Conservation (phyloP, 2,113 vertebrate species). For the Sinocyclocheilus anshuiensis region DNA sequence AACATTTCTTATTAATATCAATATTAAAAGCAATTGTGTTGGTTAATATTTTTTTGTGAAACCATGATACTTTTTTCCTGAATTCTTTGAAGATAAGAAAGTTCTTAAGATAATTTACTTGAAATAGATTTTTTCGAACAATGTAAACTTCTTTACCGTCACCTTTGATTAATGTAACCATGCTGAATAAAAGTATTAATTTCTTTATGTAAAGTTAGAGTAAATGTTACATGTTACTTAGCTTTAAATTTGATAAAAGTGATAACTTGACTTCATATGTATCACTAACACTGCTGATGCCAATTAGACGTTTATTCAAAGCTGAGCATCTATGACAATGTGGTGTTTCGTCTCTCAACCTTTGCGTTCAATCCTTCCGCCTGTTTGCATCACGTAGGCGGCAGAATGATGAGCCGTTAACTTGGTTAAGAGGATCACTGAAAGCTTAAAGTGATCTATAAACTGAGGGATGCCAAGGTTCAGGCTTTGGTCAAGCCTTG, state of each 20-base stretch:
- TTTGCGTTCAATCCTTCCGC: background rate
- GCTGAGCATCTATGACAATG: background rate
- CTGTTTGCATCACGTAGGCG: constrained; percentile 33
- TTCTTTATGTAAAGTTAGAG: background rate
- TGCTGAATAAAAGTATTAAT: background rate
- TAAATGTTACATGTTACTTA: background rate
- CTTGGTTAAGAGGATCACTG: constrained; percentile 55
- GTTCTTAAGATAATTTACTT: background rate
- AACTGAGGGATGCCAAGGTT: constrained; percentile 49
- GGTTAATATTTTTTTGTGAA: background rate
- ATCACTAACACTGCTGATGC: background rate
- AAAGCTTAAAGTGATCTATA: constrained; percentile 57
- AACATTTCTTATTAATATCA: background rate
- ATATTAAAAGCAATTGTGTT: background rate
- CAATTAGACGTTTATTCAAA: background rate
- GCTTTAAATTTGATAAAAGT: background rate
- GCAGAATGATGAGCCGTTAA: constrained; percentile 50
- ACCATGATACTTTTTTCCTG: background rate
- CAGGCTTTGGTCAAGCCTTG: constrained; percentile 36
- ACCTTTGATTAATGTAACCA: background rate
- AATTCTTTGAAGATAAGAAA: background rate
- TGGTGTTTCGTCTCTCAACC: background rate
- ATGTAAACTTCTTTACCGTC: background rate
- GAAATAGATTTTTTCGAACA: background rate
- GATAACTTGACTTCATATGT: background rate